Evolutionary conservation across 1,140 invertebrate species (phyloP), one percentile per base, ranked within the genome.

Genomic region (Lepidotrigona ventralis): DNA sequence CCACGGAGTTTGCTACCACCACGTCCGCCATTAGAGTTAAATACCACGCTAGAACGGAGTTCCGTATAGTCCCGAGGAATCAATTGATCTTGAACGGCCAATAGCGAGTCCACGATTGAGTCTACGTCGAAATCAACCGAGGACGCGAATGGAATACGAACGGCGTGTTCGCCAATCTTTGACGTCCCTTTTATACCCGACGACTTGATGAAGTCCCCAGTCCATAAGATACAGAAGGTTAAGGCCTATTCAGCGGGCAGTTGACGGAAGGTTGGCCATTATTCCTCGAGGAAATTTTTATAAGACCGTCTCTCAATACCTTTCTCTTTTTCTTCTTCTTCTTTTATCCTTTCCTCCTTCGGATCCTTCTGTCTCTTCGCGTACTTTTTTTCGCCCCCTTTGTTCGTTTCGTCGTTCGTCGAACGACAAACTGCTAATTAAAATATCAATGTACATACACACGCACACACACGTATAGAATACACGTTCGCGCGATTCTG

Each of bases 401-500:
- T 66, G 15, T 66, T 66, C 64, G 21, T 23, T 4, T 23, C 21
- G 11, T 3, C 70, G 19, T 29, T 72, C 46, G 17, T 70, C n/a
- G n/a, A 14, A 26, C n/a, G 1, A 46, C 26, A 21, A 21, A 19
- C 2, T 17, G n/a, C 21, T 60, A 71, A 71, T 80, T 73, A 72
- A 54, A 66, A 39, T 56, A 81, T 56, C 51, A 75, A 81, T n/a
- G 63, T 46, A 29, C 63, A 15, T 17, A 26, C 29, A 17, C n/a
- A n/a, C 23, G 8, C 21, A 39, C 66, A 33, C 58, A 9, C 26
- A 33, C 79, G 51, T 33, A 33, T 33, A 64, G 46, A 74, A 56
- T 46, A 51, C 29, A 46, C n/a, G 23, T 39, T 1, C 23, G 29
- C 51, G 15, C 15, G 56, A 2, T 3, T 58, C n/a, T n/a, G n/a